Conservation (phyloP, 2,888 invertebrate genomes). For the Brachynemurus nebulosus region DNA sequence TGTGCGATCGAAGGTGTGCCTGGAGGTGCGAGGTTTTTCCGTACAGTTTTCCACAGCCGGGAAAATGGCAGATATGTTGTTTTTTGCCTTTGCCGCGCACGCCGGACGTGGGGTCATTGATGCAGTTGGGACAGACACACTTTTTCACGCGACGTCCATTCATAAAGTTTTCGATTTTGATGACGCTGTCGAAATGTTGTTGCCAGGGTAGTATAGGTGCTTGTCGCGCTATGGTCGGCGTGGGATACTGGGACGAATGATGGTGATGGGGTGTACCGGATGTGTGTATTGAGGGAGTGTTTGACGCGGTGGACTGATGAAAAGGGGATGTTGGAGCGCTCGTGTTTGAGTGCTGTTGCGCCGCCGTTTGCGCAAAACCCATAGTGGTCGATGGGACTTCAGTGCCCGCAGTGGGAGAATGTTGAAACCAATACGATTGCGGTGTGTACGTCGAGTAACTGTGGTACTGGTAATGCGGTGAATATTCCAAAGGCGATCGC, state of each 20-base stretch:
- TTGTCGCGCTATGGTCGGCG: constrained; percentile 26
- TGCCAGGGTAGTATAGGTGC: constrained; percentile 32
- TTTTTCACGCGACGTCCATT: constrained; percentile 41
- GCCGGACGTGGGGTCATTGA: constrained; percentile 59
- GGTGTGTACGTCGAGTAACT: neutral
- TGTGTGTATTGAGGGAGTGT: constrained; percentile 31
- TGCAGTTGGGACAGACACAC: constrained; percentile 70
- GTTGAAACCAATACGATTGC: constrained; percentile 29
- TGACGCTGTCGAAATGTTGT: constrained; percentile 25
- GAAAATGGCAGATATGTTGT: constrained; percentile 74
- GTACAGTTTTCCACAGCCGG: constrained; percentile 78
- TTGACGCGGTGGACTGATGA: constrained; percentile 26
- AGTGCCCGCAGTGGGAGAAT: constrained; percentile 29
- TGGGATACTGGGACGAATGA: constrained; percentile 15
- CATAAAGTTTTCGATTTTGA: constrained; percentile 14
- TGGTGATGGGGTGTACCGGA: constrained; percentile 26
- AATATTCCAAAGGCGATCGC: constrained; percentile 27
- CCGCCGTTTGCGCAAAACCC: constrained; percentile 33
- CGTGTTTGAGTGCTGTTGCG: constrained; percentile 34
- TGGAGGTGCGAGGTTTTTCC: constrained; percentile 90
- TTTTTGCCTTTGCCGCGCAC: constrained; percentile 67
- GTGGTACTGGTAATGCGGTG: constrained; percentile 25
- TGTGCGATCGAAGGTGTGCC: constrained; percentile 87
- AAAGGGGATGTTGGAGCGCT: constrained; percentile 33
- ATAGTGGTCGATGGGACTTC: constrained; percentile 38